Conservation (phyloP, 2,113 vertebrate species). For the Actenoides lindsayi region DNA sequence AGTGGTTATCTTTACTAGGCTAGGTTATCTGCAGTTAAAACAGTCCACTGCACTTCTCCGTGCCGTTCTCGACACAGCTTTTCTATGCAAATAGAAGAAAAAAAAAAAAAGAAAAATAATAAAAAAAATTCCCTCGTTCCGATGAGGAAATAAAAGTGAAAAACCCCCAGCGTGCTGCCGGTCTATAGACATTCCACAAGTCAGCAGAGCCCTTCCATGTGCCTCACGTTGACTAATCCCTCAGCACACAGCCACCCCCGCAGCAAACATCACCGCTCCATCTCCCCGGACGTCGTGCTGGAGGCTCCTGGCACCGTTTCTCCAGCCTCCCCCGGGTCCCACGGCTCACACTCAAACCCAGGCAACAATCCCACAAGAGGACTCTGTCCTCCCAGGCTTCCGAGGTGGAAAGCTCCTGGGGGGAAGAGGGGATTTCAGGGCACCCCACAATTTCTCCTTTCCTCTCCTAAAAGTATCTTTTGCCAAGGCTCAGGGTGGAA, state of each 20-base stretch:
- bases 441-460: background rate
- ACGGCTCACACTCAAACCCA: background rate
- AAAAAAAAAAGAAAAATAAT: background rate
- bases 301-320: background rate
- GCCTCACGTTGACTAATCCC: background rate
- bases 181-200: background rate
- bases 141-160: background rate
- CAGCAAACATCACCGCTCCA: background rate
- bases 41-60: background rate
- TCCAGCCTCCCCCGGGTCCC: fast-evolving
- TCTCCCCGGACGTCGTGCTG: fast-evolving
- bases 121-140: background rate
- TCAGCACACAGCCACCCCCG: too few relatives aligned
- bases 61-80: background rate
- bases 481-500: background rate
- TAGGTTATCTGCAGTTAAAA: background rate
- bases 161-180: fast-evolving
- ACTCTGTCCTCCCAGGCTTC: background rate
- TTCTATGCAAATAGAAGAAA: background rate
- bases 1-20: background rate
- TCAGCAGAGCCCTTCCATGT: background rate
- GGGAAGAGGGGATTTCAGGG: background rate
- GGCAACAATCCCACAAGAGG: fast-evolving
- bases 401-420: background rate
- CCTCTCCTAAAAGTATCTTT: background rate